phyloP scores from a whole-genome alignment of 2,113 vertebrate genomes.

The Emydura subglobosa region DNA sequence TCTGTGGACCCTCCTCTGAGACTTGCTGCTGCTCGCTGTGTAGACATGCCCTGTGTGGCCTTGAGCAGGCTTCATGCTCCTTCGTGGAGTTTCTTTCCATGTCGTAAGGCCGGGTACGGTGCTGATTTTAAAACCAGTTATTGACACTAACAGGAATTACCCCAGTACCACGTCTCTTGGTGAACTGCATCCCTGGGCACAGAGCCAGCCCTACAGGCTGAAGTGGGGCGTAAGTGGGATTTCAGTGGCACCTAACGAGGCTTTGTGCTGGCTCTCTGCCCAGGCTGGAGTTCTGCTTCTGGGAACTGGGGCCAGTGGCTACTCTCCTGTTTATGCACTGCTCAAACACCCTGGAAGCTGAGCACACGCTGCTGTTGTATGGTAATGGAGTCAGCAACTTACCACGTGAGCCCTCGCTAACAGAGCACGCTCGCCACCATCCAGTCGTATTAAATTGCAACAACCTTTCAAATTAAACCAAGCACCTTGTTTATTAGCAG shows the following conservation, averaged over 20 bases:
- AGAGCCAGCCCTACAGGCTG: neutral
- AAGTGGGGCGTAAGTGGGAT: neutral
- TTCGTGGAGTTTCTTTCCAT: neutral
- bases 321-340: neutral
- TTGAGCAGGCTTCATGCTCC: neutral
- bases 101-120: too few relatives aligned
- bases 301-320: neutral
- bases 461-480: conserved; percentile 67
- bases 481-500: conserved; percentile 64
- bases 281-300: neutral
- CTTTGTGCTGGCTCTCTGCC: neutral
- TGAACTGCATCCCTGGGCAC: neutral
- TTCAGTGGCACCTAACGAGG: neutral
- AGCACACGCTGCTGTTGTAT: rapidly evolving
- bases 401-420: rapidly evolving
- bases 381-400: neutral
- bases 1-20: neutral
- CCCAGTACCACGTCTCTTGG: neutral
- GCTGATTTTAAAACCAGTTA: neutral
- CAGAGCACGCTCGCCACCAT: neutral
- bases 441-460: conserved; percentile 29
- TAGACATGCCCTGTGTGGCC: neutral
- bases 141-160: neutral
- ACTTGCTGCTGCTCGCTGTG: neutral
- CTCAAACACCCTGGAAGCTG: rapidly evolving